A percentile compares a stretch with the other conserved stretches of the same genome.
phyloP scores from a whole-genome alignment of 2,888 invertebrate genomes.

The Keiferia lycopersicella region DNA sequence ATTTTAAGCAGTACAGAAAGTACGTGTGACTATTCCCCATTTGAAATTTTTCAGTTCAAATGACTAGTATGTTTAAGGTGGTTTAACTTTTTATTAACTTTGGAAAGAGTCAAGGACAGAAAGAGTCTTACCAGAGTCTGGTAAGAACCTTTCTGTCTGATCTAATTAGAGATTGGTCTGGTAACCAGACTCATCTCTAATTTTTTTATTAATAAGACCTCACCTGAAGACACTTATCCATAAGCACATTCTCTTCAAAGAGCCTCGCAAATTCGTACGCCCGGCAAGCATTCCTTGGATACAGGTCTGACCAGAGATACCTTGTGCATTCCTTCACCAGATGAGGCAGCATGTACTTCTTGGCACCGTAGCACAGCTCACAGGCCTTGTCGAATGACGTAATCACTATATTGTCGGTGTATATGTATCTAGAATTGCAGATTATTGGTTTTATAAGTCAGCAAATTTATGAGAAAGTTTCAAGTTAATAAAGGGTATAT shows the following conservation, averaged over 20 bases:
- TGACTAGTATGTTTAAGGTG: too few relatives aligned
- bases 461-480: too few relatives aligned
- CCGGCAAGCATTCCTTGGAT: conserved; percentile 90
- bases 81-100: too few relatives aligned
- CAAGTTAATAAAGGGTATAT: background rate
- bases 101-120: too few relatives aligned
- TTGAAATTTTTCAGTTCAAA: too few relatives aligned
- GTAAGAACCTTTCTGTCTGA: too few relatives aligned
- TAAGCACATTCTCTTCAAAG: conserved; percentile 90
- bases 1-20: too few relatives aligned
- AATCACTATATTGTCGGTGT: conserved; percentile 90
- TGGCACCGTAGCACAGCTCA: conserved; percentile 92
- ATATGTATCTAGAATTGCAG: conserved; percentile 85
- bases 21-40: too few relatives aligned
- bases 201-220: background rate
- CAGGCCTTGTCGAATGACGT: conserved; percentile 93
- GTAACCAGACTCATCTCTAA: too few relatives aligned
- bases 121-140: too few relatives aligned
- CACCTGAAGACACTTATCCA: conserved; percentile 91
- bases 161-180: too few relatives aligned
- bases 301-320: conserved; percentile 90
- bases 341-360: conserved; percentile 93
- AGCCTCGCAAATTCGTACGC: conserved; percentile 93
- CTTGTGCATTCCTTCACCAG: conserved; percentile 91
- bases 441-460: background rate